phyloP scores from a whole-genome alignment of 2,113 vertebrate genomes.

The Onychostruthus taczanowskii region DNA sequence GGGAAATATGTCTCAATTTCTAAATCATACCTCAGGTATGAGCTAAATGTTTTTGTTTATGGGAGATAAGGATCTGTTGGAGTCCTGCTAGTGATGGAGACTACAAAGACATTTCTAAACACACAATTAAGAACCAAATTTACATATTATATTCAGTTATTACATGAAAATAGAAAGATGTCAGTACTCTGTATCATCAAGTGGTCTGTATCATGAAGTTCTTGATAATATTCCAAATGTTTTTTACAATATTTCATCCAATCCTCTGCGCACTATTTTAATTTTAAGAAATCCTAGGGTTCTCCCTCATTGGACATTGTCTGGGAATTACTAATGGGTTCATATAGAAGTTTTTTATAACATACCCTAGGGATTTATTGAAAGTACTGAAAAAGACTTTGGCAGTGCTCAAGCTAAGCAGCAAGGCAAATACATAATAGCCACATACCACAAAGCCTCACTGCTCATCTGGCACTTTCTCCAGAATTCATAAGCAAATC shows the following conservation, averaged over 20 bases:
- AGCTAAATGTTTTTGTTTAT: neutral
- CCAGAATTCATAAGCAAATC: neutral
- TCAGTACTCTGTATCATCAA: neutral
- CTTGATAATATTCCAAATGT: neutral
- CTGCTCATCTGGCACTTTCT: neutral
- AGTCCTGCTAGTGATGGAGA: neutral
- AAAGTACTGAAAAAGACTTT: neutral
- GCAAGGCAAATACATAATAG: neutral
- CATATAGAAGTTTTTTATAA: neutral
- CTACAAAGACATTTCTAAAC: neutral
- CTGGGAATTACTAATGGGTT: neutral
- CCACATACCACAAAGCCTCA: neutral
- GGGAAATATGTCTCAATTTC: neutral
- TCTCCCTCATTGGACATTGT: neutral
- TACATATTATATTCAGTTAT: neutral
- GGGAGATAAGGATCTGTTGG: neutral
- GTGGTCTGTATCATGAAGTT: neutral
- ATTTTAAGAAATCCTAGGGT: neutral
- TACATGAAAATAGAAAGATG: neutral
- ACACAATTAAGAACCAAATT: neutral
- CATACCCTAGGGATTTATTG: neutral
- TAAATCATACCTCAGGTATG: neutral
- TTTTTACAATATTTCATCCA: neutral
- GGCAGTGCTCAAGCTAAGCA: neutral
- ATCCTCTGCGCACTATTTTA: neutral